A percentile compares a stretch with the other conserved stretches of the same genome.
phyloP scores from a whole-genome alignment of 2,888 invertebrate species.

The Nephrotoma flavescens region DNA sequence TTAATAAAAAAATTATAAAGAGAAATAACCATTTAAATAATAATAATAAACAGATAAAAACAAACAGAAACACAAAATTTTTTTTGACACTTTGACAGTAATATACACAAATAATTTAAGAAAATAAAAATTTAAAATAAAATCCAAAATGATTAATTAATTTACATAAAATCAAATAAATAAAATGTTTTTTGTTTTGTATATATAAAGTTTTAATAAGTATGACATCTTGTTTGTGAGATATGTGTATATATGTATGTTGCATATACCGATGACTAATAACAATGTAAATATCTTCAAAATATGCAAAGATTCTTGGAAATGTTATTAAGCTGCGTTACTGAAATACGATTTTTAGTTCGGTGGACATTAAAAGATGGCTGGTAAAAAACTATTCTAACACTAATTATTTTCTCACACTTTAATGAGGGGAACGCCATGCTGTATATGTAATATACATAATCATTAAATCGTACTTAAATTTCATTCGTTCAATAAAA shows the following conservation, averaged over 20 bases:
- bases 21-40: background rate
- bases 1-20: background rate
- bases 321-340: background rate
- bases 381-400: background rate
- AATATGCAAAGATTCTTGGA: background rate
- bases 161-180: background rate
- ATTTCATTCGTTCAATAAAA: background rate
- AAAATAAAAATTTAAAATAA: no score
- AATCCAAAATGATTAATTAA: background rate
- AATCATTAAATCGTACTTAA: background rate
- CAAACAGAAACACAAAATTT: background rate
- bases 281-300: background rate
- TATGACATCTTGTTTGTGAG: background rate
- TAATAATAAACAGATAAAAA: background rate
- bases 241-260: background rate
- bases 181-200: background rate
- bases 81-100: background rate
- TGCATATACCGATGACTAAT: background rate
- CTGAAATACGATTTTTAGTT: no score
- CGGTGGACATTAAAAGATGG: no score
- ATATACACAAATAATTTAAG: background rate
- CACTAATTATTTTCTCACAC: background rate
- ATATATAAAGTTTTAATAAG: background rate
- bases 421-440: background rate
- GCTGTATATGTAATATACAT: background rate